Evolutionary conservation across 2,113 vertebrate genomes (phyloP), one percentile per base, ranked within the genome.

Genomic region (Calidris pygmaea): DNA sequence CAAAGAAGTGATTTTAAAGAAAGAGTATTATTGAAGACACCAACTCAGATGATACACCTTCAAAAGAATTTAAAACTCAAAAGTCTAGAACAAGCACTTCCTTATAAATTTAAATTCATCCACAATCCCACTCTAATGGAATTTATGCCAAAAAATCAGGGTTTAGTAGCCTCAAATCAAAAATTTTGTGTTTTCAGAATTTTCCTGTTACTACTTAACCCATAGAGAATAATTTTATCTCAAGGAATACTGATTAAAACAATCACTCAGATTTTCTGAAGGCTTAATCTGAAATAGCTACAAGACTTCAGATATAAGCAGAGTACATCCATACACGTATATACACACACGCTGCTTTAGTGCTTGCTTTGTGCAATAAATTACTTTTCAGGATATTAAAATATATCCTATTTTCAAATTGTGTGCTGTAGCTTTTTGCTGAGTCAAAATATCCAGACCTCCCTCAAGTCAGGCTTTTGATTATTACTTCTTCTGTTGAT

Each of bases 361-460:
- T 43, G 24, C 17, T 85, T 7, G 0, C 16, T 87, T 74, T 87
- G n/a, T 63, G 2, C 70, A 83, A 78, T 39, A 62, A 76, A 87
- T 93, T 82, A 19, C 26, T 89, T 89, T 62, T 89, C 84, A 94
- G 50, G 62, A 59, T 91, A 87, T 82, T 95, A 93, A 91, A 95
- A 87, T 70, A 32, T 35, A 66, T 77, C 15, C 23, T 89, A 5
- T 73, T 79, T 85, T 91, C 45, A 87, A 94, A 89, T 37, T 79
- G 27, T 52, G 37, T n/a, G 39, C 67, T 77, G n/a, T 66, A 91
- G 63, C 37, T 48, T 93, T 82, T 86, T 85, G 47, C 50, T 75
- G 81, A 95, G 59, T 87, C 77, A 80, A 91, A 95, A 62, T 16
- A 74, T 76, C 16, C 37, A 75, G 48, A 53, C 11, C 10, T 67